Evolutionary conservation across 1,140 invertebrate genomes (phyloP).

Genomic region (Caenorhabditis tropicalis): DNA sequence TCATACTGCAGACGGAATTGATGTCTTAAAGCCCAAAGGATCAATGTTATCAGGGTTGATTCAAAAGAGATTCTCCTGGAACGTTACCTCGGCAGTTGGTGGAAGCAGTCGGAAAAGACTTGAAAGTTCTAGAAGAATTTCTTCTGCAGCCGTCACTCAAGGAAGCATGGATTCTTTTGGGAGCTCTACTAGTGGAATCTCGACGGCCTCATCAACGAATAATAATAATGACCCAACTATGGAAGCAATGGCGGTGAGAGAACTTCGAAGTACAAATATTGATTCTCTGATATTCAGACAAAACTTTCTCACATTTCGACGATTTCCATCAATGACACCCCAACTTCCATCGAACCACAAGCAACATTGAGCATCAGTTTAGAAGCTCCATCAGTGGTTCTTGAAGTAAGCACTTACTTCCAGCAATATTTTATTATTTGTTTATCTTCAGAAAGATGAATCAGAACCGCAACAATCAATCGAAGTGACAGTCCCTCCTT

Average conservation of each 20-base stretch:
- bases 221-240: constrained; percentile 20
- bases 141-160: constrained; percentile 28
- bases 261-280: neutral
- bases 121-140: constrained; percentile 42
- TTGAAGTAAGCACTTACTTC: neutral
- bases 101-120: constrained; percentile 50
- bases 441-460: constrained; percentile 36
- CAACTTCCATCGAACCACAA: neutral
- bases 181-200: constrained; percentile 47
- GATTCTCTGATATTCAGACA: neutral
- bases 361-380: neutral
- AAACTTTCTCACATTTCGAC: constrained; percentile 35
- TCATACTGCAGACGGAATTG: constrained; percentile 69
- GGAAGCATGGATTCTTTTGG: constrained; percentile 37
- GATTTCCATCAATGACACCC: constrained; percentile 34
- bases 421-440: neutral
- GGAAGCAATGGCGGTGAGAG: neutral
- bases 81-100: constrained; percentile 45
- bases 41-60: constrained; percentile 50
- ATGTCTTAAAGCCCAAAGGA: constrained; percentile 54
- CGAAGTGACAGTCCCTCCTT: constrained; percentile 15
- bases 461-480: neutral
- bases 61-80: constrained; percentile 68
- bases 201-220: neutral
- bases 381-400: constrained; percentile 9